Evolutionary conservation across 2,113 vertebrate genomes (phyloP).

Genomic region (Phaetusa simplex): DNA sequence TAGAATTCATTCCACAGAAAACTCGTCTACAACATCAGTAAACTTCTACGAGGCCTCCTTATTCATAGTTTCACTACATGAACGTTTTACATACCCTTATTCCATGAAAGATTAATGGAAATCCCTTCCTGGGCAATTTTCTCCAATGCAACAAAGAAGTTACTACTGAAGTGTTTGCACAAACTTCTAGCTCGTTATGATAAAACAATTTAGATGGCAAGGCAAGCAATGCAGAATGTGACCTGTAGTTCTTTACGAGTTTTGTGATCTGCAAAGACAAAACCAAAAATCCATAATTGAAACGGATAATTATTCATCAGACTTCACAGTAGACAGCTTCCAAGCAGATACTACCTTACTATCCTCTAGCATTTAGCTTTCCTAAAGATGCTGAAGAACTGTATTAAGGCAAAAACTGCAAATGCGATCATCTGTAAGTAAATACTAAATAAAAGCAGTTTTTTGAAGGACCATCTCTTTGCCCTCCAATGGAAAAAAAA

Average conservation of each 20-base stretch:
- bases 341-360: not conserved
- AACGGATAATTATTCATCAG: not conserved
- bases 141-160: slow-evolving; percentile 85
- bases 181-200: slow-evolving; percentile 81
- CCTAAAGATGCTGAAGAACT: not conserved
- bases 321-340: not conserved
- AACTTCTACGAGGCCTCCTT: not conserved
- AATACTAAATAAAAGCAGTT: not conserved
- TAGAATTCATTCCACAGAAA: not conserved
- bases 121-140: slow-evolving; percentile 84
- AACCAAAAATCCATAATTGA: not conserved
- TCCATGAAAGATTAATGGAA: slow-evolving; percentile 93
- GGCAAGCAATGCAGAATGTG: slow-evolving; percentile 82
- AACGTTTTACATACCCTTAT: slow-evolving; percentile 79
- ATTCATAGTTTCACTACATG: not conserved
- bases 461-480: not conserved
- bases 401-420: not conserved
- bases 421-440: not conserved
- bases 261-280: slow-evolving; percentile 86
- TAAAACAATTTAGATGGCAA: slow-evolving; percentile 93
- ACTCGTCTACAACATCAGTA: not conserved
- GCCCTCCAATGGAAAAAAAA: not conserved
- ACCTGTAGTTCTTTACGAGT: slow-evolving; percentile 92
- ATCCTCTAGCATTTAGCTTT: not conserved
- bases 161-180: slow-evolving; percentile 76